Conservation (phyloP, 92 coral and sea anemone genomes). For the Micromussa lordhowensis region DNA sequence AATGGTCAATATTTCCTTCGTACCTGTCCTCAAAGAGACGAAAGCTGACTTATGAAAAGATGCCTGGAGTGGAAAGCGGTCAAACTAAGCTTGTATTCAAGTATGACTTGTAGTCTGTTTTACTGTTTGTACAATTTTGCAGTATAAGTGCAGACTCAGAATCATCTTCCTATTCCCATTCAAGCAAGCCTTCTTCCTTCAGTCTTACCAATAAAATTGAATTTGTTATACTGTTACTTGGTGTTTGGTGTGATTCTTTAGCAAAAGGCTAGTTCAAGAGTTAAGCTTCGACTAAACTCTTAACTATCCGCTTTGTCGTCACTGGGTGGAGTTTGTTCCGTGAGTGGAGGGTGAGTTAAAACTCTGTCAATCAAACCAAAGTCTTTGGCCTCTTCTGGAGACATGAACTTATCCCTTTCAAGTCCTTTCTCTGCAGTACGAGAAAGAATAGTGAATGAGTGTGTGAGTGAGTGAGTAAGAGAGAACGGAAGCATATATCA, state of each 20-base stretch:
- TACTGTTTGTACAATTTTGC: background rate
- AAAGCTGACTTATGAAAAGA: conserved; percentile 80
- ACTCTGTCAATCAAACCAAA: conserved; percentile 97
- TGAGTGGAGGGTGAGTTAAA: conserved; percentile 86
- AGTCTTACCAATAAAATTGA: conserved; percentile 1
- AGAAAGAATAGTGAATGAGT: background rate
- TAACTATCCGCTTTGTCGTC: conserved; percentile 2
- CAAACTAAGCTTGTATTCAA: conserved; percentile 90
- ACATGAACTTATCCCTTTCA: conserved; percentile 96
- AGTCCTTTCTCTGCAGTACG: conserved; percentile 82
- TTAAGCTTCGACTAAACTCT: background rate
- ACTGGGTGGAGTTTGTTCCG: conserved; percentile 15
- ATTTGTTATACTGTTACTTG: background rate
- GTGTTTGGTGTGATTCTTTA: background rate
- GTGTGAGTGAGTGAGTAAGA: background rate
- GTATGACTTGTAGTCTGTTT: conserved; percentile 19
- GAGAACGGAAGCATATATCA: background rate
- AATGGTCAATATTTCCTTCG: conserved; percentile 66
- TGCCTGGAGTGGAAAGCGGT: conserved; percentile 89
- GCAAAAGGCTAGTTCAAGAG: background rate
- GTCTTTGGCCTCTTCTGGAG: conserved; percentile 95
- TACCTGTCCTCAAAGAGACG: conserved; percentile 64
- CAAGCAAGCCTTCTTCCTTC: background rate
- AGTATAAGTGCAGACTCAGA: background rate
- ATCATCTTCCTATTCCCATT: background rate